phyloP scores from a whole-genome alignment of 2,888 invertebrate genomes.

The Cephus runcator region DNA sequence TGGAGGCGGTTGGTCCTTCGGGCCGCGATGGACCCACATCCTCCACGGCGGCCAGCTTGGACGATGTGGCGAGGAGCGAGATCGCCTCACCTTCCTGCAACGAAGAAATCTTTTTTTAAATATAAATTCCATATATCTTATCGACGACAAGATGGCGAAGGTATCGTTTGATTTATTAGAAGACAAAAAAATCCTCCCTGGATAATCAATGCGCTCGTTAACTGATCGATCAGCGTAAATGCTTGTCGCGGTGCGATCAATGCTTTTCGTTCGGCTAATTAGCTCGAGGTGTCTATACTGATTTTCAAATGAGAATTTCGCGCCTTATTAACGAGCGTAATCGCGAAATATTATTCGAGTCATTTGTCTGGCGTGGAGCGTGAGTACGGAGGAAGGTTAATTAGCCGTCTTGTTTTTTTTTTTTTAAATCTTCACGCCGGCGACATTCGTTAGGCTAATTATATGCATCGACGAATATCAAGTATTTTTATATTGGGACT shows the following conservation, averaged over 20 bases:
- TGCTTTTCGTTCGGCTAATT: background rate
- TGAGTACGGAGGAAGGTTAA: background rate
- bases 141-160: background rate
- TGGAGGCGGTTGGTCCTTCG: slow-evolving; percentile 57
- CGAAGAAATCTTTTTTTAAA: background rate
- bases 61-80: slow-evolving; percentile 66
- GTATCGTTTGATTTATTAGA: background rate
- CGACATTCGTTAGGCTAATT: too few relatives aligned
- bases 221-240: background rate
- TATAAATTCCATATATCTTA: background rate
- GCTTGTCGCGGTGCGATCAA: background rate
- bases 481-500: background rate
- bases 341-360: background rate
- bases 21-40: slow-evolving; percentile 80
- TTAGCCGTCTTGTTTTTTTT: background rate
- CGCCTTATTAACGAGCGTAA: background rate
- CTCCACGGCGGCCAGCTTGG: slow-evolving; percentile 85
- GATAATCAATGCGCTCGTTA: background rate
- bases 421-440: too few relatives aligned
- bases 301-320: background rate
- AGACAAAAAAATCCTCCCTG: background rate
- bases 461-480: background rate
- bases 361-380: background rate
- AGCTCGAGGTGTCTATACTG: background rate
- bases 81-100: slow-evolving; percentile 64